Conservation (phyloP, 2,888 invertebrate genomes). For the Pasiphila rectangulata region DNA sequence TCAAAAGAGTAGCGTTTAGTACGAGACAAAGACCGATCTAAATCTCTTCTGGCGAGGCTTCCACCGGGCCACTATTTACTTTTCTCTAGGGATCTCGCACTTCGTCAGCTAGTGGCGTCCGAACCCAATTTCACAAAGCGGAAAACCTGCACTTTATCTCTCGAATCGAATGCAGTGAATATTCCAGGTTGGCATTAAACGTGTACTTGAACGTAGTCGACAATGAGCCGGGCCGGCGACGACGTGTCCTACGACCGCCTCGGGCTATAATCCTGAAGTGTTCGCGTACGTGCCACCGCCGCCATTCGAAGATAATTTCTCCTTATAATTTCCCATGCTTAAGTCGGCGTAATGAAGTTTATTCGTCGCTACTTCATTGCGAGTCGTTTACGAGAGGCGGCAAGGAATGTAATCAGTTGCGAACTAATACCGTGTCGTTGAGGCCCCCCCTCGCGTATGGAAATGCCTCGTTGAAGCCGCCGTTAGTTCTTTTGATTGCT, state of each 20-base stretch:
- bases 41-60: constrained; percentile 64
- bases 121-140: constrained; percentile 58
- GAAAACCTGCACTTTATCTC: constrained; percentile 47
- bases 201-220: constrained; percentile 46
- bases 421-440: constrained; percentile 76
- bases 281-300: constrained; percentile 64
- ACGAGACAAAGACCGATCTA: constrained; percentile 77
- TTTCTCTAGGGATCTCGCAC: constrained; percentile 61
- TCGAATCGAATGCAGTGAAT: constrained; percentile 46
- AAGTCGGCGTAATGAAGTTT: constrained; percentile 78
- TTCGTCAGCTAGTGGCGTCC: constrained; percentile 56
- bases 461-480: constrained; percentile 73
- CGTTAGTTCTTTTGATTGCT: constrained; percentile 79
- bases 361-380: constrained; percentile 77
- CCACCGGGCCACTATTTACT: constrained; percentile 72
- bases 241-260: constrained; percentile 61
- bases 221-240: constrained; percentile 48
- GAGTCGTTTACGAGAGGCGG: constrained; percentile 69
- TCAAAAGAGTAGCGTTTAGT: constrained; percentile 76
- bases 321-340: constrained; percentile 78
- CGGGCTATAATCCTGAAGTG: constrained; percentile 63
- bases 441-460: constrained; percentile 73
- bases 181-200: constrained; percentile 50
- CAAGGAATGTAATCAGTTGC: constrained; percentile 79
- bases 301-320: constrained; percentile 75